These are phyloP conservation scores for Eristalinus sepulchralis DNA, from an alignment of 2,888 invertebrate species.

Conservation along the genomic window DNA sequence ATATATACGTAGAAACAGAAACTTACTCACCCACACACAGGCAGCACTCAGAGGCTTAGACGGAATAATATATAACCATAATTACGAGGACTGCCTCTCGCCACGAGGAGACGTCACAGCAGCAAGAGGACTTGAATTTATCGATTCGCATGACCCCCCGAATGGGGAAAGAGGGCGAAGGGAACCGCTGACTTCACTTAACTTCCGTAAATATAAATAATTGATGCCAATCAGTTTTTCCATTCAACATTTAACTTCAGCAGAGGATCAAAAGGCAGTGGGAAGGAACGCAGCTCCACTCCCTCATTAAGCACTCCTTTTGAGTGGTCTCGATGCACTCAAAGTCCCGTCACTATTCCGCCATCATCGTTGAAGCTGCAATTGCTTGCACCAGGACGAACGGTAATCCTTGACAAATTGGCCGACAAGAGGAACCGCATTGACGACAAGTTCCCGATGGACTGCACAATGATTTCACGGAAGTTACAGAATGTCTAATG, in stretches of 20 bases:
- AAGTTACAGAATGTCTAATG: no score
- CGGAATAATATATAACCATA: slow-evolving; percentile 48
- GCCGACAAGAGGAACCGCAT: slow-evolving; percentile 29
- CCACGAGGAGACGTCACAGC: background rate
- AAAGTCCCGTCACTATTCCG: no score
- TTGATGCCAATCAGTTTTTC: slow-evolving; percentile 63
- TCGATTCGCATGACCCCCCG: slow-evolving; percentile 29
- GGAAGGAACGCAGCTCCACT: no score
- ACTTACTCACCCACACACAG: no score
- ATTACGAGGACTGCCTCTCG: slow-evolving; percentile 46
- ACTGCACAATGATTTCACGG: background rate
- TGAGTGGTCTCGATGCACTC: no score
- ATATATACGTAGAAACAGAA: background rate
- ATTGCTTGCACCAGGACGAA: no score
- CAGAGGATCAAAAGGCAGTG: slow-evolving; percentile 32
- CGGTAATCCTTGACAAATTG: slow-evolving; percentile 55
- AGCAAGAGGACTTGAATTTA: slow-evolving; percentile 26
- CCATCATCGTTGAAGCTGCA: no score
- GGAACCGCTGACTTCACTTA: slow-evolving; percentile 40
- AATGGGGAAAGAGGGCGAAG: slow-evolving; percentile 4
- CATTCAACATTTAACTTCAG: slow-evolving; percentile 60
- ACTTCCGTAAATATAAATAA: slow-evolving; percentile 63
- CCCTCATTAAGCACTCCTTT: no score
- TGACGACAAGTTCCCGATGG: slow-evolving; percentile 26
- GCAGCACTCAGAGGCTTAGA: background rate